Base-by-base conservation (phyloP, 1,140 invertebrate genomes). In the Pogonognathellus flavescens region DNA sequence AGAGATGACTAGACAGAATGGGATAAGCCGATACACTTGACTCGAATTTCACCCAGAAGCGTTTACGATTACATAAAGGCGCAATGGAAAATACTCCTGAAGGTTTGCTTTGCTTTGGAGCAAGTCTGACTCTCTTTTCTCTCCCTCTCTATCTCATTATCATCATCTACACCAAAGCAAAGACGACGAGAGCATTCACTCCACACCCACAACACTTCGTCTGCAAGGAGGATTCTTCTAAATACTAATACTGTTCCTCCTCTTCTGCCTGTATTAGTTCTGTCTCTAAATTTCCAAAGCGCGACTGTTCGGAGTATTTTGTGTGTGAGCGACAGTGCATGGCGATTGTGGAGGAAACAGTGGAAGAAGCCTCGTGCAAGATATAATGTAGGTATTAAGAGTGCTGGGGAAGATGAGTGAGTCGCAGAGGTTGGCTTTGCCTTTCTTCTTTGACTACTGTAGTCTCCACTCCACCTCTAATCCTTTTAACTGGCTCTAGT, bases 401-500 rank as follows among this genome's bases (percentile, higher is more conserved):
- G 60, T 41, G 6, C 31, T 41, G 6, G 20, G 22, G 25, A 14
- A 66, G 62, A 66, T 66, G 31, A 66, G 62, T 25, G 16, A 76
- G 41, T 41, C 70, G 70, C 31, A 41, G 25, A 41, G 66, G 31
- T 49, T 76, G 41, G 70, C 70, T 76, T n/a, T 13, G 11, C 70
- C 41, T 49, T 76, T 10, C 3, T 76, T 41, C 70, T 49, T 16
- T 25, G 22, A 25, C 70, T 16, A 18, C n/a, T 18, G 25, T 18
- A 76, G 49, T 76, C 70, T 76, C 70, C 70, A n/a, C 80, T 66
- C 41, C 41, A 66, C 60, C 82, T 81, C 76, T 80, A 85, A 85
- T 85, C 84, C 84, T 85, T 81, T 85, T 70, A 85, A 85, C 84
- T 85, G 49, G 70, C 76, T 85, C 70, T 53, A n/a, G 41, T 53